Base-by-base conservation (phyloP, 1,140 invertebrate species). In the Amyelois transitella region DNA sequence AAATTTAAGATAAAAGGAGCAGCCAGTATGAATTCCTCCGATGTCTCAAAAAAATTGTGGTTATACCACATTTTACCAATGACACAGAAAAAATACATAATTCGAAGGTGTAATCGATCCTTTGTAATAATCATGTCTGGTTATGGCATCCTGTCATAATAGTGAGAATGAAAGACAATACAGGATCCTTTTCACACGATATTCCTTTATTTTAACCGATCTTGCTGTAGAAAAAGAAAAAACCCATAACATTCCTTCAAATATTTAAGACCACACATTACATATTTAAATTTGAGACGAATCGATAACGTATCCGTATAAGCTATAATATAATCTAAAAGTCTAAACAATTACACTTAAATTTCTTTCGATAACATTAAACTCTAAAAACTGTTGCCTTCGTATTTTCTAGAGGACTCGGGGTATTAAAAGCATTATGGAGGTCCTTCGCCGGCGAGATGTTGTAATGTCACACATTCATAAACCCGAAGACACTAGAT, bases 191-290 rank as follows among this genome's bases (percentile, higher is more conserved):
- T 48, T 22, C 43, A 24, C 24, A 18, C 18, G 25, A n/a, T 32
- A 28, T 44, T 32, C 47, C 28, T 47, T 48, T 21, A 14, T 45
- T 38, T 56, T 60, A 52, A 55, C 7, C 19, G 12, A 10, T 19
- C 44, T 47, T 6, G 17, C 32, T 38, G 18, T 2, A 20, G 18
- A 20, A 14, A 48, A n/a, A 48, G 21, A 19, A 10, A 19, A 3
- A 18, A 53, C 50, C 38, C 21, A 62, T 45, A 53, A 57, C 54
- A 66, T 55, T 61, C 53, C 59, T 60, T 62, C 45, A 60, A 47
- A 68, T 48, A 54, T 73, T 64, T 45, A 53, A 59, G 75, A 77
- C 72, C 70, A 68, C 75, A 73, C 70, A 62, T 62, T 63, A 56
- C 22, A 62, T 32, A 53, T 61, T 66, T 20, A 57, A 64, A 73